Evolutionary conservation across 2,888 invertebrate genomes (phyloP), one percentile per base, ranked within the genome.

Genomic region (Drosophila leonis): DNA sequence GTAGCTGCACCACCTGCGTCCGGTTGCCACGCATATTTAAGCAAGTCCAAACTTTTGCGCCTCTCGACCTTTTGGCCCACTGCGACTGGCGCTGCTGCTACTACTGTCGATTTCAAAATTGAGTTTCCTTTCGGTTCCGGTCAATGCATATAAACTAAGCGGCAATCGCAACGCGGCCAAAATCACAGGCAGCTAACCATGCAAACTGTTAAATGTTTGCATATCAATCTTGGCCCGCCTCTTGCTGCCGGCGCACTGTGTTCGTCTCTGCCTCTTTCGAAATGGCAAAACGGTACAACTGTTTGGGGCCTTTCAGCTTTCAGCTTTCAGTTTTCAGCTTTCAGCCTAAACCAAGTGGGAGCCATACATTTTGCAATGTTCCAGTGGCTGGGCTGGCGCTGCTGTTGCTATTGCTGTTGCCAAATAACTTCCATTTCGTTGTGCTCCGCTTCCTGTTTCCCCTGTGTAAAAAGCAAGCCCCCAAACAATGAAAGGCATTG

Each of bases 161-260:
- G 70, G 69, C 78, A 65, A 55, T 44, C 48, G 57, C 60, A 31
- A 12, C 65, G 56, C 57, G 68, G 39, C 61, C 60, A 65, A 72
- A 87, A 84, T 87, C 85, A 78, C 61, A 56, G 77, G 46, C 78
- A 72, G 74, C 83, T 73, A 84, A 75, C 80, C 75, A 65, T 74
- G 78, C 74, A 76, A 83, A 78, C 83, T 75, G 84, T 73, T 76
- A 81, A 88, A 88, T 86, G 87, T 80, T 77, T 73, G 82, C 89
- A 87, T 80, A 86, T 86, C 87, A 88, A 88, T 88, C 89, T 83
- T 75, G 61, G 51, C 55, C 46, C 56, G 66, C 46, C 57, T 59
- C 74, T 72, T 63, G 54, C 15, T 37, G 31, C 29, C 13, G 13
- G 24, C 35, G 18, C 31, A 37, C 29, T 55, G 10, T 6, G 15